These are phyloP conservation scores for Nannoperca obscura DNA, from an alignment of 2,797 vertebrate genomes.

Conservation along the genomic window DNA sequence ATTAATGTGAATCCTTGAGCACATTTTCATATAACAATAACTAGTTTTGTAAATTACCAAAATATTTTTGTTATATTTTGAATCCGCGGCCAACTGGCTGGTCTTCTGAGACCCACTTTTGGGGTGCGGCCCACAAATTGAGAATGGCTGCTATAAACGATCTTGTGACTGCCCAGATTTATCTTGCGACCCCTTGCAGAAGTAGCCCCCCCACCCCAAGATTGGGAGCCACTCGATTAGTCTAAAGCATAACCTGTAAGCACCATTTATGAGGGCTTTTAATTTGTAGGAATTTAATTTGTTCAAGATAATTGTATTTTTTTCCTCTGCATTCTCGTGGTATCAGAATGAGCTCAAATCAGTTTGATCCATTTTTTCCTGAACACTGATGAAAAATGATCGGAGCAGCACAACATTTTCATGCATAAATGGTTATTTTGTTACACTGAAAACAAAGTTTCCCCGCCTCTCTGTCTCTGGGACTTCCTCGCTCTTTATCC, in stretches of 20 bases:
- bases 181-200: neutral
- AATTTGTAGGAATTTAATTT: neutral
- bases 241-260: neutral
- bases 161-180: neutral
- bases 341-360: neutral
- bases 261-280: neutral
- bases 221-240: neutral
- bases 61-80: too few relatives aligned
- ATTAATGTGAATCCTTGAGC: too few relatives aligned
- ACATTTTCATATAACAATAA: too few relatives aligned
- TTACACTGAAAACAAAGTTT: slow-evolving; percentile 58
- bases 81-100: too few relatives aligned
- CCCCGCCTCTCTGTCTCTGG: slow-evolving; percentile 54
- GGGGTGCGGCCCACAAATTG: too few relatives aligned
- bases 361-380: slow-evolving; percentile 4
- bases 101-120: too few relatives aligned
- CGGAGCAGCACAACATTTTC: slow-evolving; percentile 24
- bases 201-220: neutral
- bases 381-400: slow-evolving; percentile 49
- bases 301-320: neutral
- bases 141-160: neutral
- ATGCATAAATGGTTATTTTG: slow-evolving; percentile 61
- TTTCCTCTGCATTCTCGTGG: neutral
- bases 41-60: too few relatives aligned
- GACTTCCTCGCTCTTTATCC: slow-evolving; percentile 65